Conservation (phyloP, 2,113 vertebrate genomes). For the Okapia johnstoni region DNA sequence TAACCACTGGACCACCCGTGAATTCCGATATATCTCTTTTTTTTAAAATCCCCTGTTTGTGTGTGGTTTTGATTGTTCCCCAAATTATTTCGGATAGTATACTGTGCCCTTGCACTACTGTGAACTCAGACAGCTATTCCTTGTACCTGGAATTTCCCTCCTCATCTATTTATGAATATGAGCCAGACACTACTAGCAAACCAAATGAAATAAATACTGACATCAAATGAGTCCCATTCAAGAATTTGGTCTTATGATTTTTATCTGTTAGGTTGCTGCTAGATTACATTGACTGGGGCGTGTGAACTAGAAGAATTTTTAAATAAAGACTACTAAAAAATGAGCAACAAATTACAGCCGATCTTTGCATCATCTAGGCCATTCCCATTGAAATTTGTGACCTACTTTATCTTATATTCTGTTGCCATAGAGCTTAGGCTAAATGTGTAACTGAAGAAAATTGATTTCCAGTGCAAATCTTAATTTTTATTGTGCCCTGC, state of each 20-base stretch:
- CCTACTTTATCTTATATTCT: constrained; percentile 60
- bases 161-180: not conserved
- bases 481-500: constrained; percentile 64
- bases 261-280: not conserved
- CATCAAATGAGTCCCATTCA: not conserved
- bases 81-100: not conserved
- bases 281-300: not conserved
- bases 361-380: constrained; percentile 1
- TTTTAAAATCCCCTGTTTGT: not conserved
- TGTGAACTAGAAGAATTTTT: constrained; percentile 18
- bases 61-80: not conserved
- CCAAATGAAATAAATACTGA: not conserved
- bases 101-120: not conserved
- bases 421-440: constrained; percentile 61
- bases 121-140: not conserved
- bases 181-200: not conserved
- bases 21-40: not conserved
- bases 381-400: constrained; percentile 34
- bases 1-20: not conserved
- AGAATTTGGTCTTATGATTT: not conserved
- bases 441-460: constrained; percentile 64
- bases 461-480: constrained; percentile 59
- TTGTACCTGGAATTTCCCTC: not conserved
- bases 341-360: not conserved
- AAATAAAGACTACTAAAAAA: constrained; percentile 13